phyloP scores from a whole-genome alignment of 2,113 vertebrate species.

The Platichthys stellatus region DNA sequence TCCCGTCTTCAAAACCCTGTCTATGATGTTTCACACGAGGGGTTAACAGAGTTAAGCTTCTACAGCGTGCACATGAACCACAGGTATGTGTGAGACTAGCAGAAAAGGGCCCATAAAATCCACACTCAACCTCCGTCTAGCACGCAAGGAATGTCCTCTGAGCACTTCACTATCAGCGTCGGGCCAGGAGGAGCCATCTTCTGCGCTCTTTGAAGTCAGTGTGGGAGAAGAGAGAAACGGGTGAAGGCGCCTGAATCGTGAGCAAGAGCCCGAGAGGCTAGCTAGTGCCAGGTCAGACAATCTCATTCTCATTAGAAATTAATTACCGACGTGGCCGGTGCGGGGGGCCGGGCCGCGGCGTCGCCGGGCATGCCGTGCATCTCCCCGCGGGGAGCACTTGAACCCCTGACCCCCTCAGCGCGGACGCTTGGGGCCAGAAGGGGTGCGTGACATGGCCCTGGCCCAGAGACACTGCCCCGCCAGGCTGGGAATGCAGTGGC shows the following conservation, averaged over 20 bases:
- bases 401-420: conserved; percentile 69
- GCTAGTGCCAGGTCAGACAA: conserved; percentile 39
- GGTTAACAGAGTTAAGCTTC: conserved; percentile 46
- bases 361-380: conserved; percentile 57
- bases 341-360: conserved; percentile 25
- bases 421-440: conserved; percentile 58
- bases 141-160: conserved; percentile 64
- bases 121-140: conserved; percentile 52
- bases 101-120: conserved; percentile 67
- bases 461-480: conserved; percentile 74
- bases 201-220: conserved; percentile 44
- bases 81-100: conserved; percentile 66
- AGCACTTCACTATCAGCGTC: conserved; percentile 36
- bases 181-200: conserved; percentile 44
- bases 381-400: conserved; percentile 71
- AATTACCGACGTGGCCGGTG: conserved; percentile 51
- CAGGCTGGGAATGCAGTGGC: conserved; percentile 77
- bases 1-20: neutral
- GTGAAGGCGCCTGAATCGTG: conserved; percentile 20
- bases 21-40: conserved; percentile 29
- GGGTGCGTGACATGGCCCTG: conserved; percentile 72
- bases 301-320: conserved; percentile 67
- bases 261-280: conserved; percentile 29
- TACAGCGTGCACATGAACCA: conserved; percentile 49
- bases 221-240: conserved; percentile 26